phyloP scores from a whole-genome alignment of 2,797 vertebrate species.

The Silurus aristotelis region DNA sequence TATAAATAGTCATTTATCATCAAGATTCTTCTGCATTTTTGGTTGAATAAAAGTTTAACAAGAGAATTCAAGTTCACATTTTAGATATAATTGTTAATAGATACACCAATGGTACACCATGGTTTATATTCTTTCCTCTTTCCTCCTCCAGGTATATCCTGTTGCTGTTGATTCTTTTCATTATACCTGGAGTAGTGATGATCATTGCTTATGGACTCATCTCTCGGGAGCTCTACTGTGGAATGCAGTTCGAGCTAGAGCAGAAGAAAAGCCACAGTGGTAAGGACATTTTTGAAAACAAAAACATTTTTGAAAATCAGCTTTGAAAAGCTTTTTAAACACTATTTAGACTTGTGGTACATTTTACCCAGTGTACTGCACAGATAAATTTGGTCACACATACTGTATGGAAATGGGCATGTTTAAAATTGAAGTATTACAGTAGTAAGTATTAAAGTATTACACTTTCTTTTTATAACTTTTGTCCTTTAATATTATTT shows the following conservation, averaged over 20 bases:
- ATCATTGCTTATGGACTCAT: constrained; percentile 91
- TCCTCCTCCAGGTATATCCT: constrained; percentile 81
- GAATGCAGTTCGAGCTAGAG: constrained; percentile 88
- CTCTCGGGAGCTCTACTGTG: constrained; percentile 90
- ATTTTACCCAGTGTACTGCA: neutral
- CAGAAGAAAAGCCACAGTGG: constrained; percentile 77
- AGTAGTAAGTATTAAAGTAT: constrained; percentile 12
- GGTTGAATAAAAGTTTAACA: neutral
- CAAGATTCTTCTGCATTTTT: neutral
- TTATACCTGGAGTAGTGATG: constrained; percentile 93
- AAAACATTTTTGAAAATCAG: neutral
- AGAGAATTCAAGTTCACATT: neutral
- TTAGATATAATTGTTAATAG: neutral
- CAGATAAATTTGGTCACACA: constrained; percentile 58
- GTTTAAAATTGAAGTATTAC: constrained; percentile 39
- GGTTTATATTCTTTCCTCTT: no score
- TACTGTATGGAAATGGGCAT: constrained; percentile 51
- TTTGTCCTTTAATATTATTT: neutral
- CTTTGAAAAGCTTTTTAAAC: neutral
- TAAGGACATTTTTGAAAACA: constrained; percentile 58
- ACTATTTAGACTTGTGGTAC: neutral
- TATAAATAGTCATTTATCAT: neutral
- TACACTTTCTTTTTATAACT: neutral
- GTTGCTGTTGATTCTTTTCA: constrained; percentile 86
- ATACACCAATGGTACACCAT: neutral